These are phyloP conservation scores for Charina bottae DNA, from an alignment of 2,113 vertebrate species.

Conservation along the genomic window DNA sequence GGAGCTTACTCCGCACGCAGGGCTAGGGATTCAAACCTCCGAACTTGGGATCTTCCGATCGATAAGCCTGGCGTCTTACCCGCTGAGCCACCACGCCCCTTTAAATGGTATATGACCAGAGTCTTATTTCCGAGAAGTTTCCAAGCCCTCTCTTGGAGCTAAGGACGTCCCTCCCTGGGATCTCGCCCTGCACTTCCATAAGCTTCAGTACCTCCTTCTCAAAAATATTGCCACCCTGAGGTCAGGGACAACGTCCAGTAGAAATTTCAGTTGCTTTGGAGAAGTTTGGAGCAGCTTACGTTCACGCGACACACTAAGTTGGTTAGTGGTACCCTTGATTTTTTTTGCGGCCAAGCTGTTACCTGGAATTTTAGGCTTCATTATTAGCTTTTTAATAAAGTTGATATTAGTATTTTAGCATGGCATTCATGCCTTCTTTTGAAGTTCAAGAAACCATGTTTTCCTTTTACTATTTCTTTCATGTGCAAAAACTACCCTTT, in stretches of 20 bases:
- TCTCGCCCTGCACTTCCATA: not conserved
- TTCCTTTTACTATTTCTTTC: too few species aligned
- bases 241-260: not conserved
- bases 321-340: not conserved
- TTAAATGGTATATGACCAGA: not conserved
- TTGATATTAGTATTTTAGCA: too few species aligned
- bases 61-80: too few species aligned
- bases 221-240: not conserved
- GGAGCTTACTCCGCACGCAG: too few species aligned
- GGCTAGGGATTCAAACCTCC: too few species aligned
- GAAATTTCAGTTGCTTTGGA: not conserved
- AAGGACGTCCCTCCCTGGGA: not conserved
- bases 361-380: too few species aligned
- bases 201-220: not conserved
- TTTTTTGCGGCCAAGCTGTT: not conserved
- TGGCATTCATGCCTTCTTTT: too few species aligned
- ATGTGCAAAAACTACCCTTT: too few species aligned
- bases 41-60: too few species aligned
- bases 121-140: not conserved
- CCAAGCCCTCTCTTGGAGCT: not conserved
- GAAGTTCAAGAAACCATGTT: too few species aligned
- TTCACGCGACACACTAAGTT: not conserved
- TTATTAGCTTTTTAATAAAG: too few species aligned
- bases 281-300: not conserved
- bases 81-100: too few species aligned